Percentiles rank a stretch among this genome's conserved stretches.
Conservation (phyloP, 2,888 invertebrate genomes). For the Drosophila monieri region DNA sequence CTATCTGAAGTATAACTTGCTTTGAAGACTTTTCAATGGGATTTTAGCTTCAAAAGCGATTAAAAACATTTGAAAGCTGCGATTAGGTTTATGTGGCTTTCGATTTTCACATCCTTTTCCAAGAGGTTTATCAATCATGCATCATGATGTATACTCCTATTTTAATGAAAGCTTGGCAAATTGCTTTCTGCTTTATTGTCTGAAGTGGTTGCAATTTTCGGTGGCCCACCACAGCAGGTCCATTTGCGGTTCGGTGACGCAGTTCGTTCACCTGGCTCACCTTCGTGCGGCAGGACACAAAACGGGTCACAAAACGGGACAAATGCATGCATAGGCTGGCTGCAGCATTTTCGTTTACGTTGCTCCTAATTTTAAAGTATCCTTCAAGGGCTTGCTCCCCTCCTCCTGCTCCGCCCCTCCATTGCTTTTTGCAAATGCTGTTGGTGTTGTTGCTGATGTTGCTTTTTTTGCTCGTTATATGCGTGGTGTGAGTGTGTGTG, state of each 20-base stretch:
- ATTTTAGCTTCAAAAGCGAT: conserved; percentile 1
- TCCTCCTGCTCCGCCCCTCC: not conserved
- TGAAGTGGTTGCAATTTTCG: conserved; percentile 22
- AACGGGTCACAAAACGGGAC: conserved; percentile 24
- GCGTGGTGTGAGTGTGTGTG: conserved; percentile 19
- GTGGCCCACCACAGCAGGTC: conserved; percentile 20
- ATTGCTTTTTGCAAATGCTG: conserved; percentile 25
- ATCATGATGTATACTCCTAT: conserved; percentile 2
- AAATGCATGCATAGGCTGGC: conserved; percentile 54
- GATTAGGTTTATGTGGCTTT: not conserved
- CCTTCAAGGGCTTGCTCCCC: conserved; percentile 52
- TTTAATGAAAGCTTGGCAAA: conserved; percentile 12
- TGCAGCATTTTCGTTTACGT: conserved; percentile 63
- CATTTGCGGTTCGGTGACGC: conserved; percentile 33
- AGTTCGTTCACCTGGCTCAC: conserved; percentile 36
- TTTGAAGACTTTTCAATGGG: not conserved
- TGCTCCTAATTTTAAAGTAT: conserved; percentile 71
- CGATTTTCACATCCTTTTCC: not conserved
- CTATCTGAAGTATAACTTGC: not conserved
- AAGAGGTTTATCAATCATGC: not conserved
- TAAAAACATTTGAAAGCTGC: not conserved
- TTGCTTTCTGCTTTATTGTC: not conserved
- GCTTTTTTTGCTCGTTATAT: conserved; percentile 30
- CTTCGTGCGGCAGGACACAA: conserved; percentile 35
- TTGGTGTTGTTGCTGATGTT: conserved; percentile 46